Evolutionary conservation across 92 coral and sea anemone species (phyloP).

Genomic region (Phenganax marumi): DNA sequence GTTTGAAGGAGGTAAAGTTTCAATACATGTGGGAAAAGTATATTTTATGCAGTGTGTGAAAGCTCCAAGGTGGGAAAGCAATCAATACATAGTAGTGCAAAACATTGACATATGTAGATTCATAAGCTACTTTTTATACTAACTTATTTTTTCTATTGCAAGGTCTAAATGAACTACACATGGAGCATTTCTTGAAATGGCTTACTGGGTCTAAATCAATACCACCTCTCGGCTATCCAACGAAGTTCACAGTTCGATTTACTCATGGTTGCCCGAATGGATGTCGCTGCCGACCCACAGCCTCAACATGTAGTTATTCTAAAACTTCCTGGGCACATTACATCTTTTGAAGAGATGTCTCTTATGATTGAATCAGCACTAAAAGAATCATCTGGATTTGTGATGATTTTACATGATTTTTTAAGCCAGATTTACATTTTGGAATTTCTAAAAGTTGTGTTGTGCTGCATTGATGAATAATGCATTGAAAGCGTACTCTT

Average conservation of each 20-base stretch:
- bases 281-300: conserved; percentile 69
- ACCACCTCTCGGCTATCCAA: conserved; percentile 61
- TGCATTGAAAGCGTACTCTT: not conserved
- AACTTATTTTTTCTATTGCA: no score
- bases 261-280: conserved; percentile 63
- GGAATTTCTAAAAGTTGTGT: no score
- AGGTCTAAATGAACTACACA: not conserved
- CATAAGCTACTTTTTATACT: no score
- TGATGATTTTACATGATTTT: conserved; percentile 26
- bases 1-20: not conserved
- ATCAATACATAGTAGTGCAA: no score
- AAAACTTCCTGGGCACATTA: conserved; percentile 64
- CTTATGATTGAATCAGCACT: conserved; percentile 63
- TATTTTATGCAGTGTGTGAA: no score
- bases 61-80: no score
- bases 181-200: conserved; percentile 42
- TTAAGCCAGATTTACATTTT: no score
- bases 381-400: conserved; percentile 64
- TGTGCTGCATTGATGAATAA: no score
- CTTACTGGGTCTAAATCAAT: conserved; percentile 35
- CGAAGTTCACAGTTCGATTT: conserved; percentile 57
- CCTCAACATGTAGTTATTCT: conserved; percentile 66
- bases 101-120: no score
- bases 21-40: no score
- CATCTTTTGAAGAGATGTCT: conserved; percentile 57